phyloP scores from a whole-genome alignment of 2,797 vertebrate species.

The Paramormyrops hopkinsi region DNA sequence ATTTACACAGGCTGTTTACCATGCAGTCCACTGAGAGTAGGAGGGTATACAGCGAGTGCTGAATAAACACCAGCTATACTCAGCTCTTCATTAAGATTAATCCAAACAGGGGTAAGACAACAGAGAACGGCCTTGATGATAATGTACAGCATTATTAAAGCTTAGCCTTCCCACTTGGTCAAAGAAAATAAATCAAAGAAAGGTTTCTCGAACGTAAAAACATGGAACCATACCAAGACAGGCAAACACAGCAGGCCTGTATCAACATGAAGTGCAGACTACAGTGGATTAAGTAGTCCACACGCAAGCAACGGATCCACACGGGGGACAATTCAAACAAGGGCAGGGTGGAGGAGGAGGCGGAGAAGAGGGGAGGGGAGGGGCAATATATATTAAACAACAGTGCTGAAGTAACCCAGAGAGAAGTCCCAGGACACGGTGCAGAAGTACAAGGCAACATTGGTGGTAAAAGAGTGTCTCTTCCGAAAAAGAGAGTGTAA shows the following conservation, averaged over 20 bases:
- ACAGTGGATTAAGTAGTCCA: conserved; percentile 57
- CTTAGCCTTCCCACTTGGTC: not conserved
- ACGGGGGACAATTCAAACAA: conserved; percentile 56
- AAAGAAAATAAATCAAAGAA: not conserved
- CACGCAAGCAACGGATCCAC: conserved; percentile 73
- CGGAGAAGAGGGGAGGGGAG: conserved; percentile 24
- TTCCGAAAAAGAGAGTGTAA: conserved; percentile 38
- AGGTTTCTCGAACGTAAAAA: conserved; percentile 28
- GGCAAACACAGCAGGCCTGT: conserved; percentile 63
- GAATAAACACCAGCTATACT: not conserved
- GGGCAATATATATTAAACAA: conserved; percentile 47
- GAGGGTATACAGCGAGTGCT: not conserved
- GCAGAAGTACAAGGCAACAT: conserved; percentile 58
- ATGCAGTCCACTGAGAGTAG: not conserved
- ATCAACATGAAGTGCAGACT: conserved; percentile 57
- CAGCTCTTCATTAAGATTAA: not conserved
- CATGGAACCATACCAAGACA: conserved; percentile 61
- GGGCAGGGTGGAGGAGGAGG: conserved; percentile 41
- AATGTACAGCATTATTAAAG: not conserved
- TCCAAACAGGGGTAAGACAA: not conserved
- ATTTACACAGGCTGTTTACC: not conserved
- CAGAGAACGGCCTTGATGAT: not conserved
- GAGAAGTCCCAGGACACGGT: conserved; percentile 49
- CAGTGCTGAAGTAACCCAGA: conserved; percentile 49
- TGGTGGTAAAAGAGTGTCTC: conserved; percentile 31